phyloP scores from a whole-genome alignment of 2,797 vertebrate species.

The Tragelaphus eurycerus region DNA sequence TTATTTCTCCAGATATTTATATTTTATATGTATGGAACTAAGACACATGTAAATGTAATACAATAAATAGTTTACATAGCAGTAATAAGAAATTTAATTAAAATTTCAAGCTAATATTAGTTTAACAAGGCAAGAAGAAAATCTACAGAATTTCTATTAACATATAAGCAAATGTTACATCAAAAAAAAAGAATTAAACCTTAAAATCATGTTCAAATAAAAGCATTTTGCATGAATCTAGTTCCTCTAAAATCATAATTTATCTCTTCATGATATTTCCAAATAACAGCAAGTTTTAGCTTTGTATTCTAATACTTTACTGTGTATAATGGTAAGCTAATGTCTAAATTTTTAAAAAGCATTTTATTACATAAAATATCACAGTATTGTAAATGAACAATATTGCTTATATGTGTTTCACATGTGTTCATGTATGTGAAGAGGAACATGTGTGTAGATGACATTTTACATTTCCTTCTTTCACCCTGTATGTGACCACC shows the following conservation, averaged over 20 bases:
- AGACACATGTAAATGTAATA: neutral
- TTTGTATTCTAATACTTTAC: neutral
- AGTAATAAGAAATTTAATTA: neutral
- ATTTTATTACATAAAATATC: neutral
- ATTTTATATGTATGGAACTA: neutral
- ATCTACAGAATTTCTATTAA: neutral
- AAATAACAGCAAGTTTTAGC: neutral
- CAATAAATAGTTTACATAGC: neutral
- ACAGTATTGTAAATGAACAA: neutral
- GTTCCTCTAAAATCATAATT: neutral
- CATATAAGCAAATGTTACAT: neutral
- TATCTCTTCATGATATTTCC: neutral
- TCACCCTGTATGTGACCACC: neutral
- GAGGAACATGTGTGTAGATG: rapidly evolving
- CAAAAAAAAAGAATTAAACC: neutral
- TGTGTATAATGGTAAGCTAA: neutral
- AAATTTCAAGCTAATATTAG: neutral
- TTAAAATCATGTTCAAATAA: neutral
- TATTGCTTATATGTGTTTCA: neutral
- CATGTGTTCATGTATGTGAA: neutral
- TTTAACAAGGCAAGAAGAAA: neutral
- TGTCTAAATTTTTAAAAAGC: neutral
- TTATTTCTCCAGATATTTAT: neutral
- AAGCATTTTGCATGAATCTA: neutral
- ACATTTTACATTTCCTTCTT: neutral